Evolutionary conservation across 2,888 invertebrate genomes (phyloP), one percentile per base, ranked within the genome.

Genomic region (Nudaria mundana): DNA sequence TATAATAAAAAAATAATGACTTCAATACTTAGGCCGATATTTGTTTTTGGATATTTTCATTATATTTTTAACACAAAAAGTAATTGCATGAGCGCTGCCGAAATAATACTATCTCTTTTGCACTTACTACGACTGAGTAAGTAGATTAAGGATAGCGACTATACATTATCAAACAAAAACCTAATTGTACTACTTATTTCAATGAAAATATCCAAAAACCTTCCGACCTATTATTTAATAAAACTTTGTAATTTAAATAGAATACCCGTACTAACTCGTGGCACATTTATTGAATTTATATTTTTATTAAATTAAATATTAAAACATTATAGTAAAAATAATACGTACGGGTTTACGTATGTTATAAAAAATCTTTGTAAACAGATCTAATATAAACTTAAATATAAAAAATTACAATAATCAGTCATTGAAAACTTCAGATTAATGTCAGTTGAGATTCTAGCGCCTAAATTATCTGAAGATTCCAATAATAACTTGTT

Each of bases 351-450:
- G 64, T 37, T 64, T 64, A 58, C 55, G 56, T 61, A 56, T 61
- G 55, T 56, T 37, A 48, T 47, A 52, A 59, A 51, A 38, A 43
- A 43, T 50, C 52, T 60, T 60, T 66, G 60, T 67, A 62, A 66
- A 73, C 85, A 85, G 84, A 85, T 83, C 83, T 79, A 65, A 67
- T 52, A 48, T 61, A 59, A 71, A 63, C 57, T 52, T 65, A 70
- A 63, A 20, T 20, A n/a, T n/a, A n/a, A n/a, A n/a, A n/a, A 20
- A 54, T 44, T 66, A 63, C 16, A 56, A 59, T 60, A 59, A 65
- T 84, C 84, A 84, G 84, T 87, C 86, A 88, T 87, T 86, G 87
- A 81, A 83, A 81, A 60, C 82, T 87, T 87, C 83, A 85, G 85
- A 86, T 77, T 66, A 42, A 45, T 49, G 44, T 44, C 45, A 36